Percentiles rank a stretch among this genome's conserved stretches.
These are phyloP conservation scores for Galeopsomyia nigrocyanea DNA, from an alignment of 2,888 invertebrate species.

Conservation along the genomic window DNA sequence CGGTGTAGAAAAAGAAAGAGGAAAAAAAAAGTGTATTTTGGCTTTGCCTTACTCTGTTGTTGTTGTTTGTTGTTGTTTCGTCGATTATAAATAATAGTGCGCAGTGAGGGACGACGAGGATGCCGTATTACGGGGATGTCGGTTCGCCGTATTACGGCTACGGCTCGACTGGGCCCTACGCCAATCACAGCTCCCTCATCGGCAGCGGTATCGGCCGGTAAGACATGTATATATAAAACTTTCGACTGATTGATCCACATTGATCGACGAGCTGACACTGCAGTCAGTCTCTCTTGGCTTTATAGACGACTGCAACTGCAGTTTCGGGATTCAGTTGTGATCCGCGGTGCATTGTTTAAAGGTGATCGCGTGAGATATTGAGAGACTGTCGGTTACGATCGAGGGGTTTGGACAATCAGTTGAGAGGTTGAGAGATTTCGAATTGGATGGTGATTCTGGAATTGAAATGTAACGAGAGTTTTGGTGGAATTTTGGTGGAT, in stretches of 20 bases:
- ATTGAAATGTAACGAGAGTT: too few relatives aligned
- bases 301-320: not conserved
- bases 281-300: not conserved
- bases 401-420: too few relatives aligned
- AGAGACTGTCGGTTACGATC: too few relatives aligned
- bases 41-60: slow-evolving; percentile 1
- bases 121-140: slow-evolving; percentile 66
- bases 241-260: slow-evolving; percentile 11
- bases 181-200: slow-evolving; percentile 67
- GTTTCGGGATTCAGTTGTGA: not conserved
- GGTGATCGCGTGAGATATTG: not conserved
- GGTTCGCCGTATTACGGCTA: slow-evolving; percentile 62
- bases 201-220: slow-evolving; percentile 59
- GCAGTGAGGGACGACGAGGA: slow-evolving; percentile 38
- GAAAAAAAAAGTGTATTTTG: too few relatives aligned
- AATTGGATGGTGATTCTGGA: too few relatives aligned
- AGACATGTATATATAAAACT: slow-evolving; percentile 7
- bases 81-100: too few relatives aligned
- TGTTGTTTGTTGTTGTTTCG: not conserved
- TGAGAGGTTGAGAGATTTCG: too few relatives aligned
- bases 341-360: slow-evolving; percentile 5
- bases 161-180: slow-evolving; percentile 55
- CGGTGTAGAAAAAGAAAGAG: too few relatives aligned
- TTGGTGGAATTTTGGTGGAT: too few relatives aligned
- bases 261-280: slow-evolving; percentile 4